phyloP scores from a whole-genome alignment of 2,113 vertebrate species.

The Colius striatus region DNA sequence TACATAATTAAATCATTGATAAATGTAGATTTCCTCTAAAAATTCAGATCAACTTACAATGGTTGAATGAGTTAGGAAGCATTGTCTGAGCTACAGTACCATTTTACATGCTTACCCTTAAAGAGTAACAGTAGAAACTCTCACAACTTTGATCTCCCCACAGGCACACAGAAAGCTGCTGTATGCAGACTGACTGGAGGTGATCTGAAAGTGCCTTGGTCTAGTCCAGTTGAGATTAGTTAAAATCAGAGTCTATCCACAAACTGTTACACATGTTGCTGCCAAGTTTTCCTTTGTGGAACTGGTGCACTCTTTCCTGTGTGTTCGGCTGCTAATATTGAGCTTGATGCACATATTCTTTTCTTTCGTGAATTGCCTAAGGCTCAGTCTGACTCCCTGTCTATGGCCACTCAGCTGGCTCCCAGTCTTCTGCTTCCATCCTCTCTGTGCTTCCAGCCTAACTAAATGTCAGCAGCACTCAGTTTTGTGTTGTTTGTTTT shows the following conservation, averaged over 20 bases:
- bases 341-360: neutral
- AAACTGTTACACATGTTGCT: neutral
- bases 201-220: neutral
- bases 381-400: neutral
- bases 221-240: neutral
- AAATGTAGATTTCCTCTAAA: neutral
- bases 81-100: neutral
- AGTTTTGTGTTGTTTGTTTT: neutral
- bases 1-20: neutral
- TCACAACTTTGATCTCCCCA: neutral
- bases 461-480: neutral
- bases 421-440: neutral
- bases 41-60: neutral
- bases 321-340: neutral
- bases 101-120: neutral
- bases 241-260: neutral
- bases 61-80: neutral
- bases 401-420: neutral
- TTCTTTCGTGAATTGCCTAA: neutral
- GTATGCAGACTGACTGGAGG: neutral
- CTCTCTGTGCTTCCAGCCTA: neutral
- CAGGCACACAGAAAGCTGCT: neutral
- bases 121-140: neutral
- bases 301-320: neutral
- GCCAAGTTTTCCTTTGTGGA: neutral